These are phyloP conservation scores for Laodelphax striatellus DNA, from an alignment of 1,140 invertebrate genomes.

Conservation along the genomic window DNA sequence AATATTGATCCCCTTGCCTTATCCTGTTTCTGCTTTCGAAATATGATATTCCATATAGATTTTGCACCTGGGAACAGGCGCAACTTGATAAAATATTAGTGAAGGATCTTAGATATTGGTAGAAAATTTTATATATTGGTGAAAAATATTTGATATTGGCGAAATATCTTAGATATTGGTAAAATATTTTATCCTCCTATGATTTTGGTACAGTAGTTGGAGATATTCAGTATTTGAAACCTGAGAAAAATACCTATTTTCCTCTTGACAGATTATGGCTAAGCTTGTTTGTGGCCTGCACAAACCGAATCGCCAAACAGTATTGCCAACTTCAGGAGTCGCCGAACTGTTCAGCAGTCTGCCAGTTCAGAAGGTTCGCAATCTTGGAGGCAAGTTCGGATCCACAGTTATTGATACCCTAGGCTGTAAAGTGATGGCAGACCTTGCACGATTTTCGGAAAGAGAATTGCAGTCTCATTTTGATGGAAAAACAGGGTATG, in stretches of 20 bases:
- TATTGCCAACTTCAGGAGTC: constrained; percentile 60
- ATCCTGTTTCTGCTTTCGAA: too few relatives aligned
- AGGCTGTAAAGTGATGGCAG: constrained; percentile 62
- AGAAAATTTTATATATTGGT: too few relatives aligned
- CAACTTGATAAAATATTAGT: too few relatives aligned
- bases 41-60: too few relatives aligned
- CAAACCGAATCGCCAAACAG: constrained; percentile 88
- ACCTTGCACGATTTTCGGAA: constrained; percentile 55
- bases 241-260: neutral
- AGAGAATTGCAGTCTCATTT: constrained; percentile 57
- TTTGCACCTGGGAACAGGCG: too few relatives aligned
- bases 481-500: constrained; percentile 75
- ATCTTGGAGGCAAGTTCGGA: constrained; percentile 84
- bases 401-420: constrained; percentile 55
- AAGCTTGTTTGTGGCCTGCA: constrained; percentile 88
- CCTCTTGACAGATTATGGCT: constrained; percentile 53
- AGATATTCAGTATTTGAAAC: too few relatives aligned
- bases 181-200: too few relatives aligned
- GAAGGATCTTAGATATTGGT: too few relatives aligned
- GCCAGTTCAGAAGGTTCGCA: constrained; percentile 65
- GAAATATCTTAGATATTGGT: too few relatives aligned
- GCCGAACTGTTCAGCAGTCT: constrained; percentile 49
- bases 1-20: too few relatives aligned
- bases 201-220: too few relatives aligned
- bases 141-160: too few relatives aligned